Evolutionary conservation across 1,140 invertebrate genomes (phyloP).

Genomic region (Drosophila bocqueti): DNA sequence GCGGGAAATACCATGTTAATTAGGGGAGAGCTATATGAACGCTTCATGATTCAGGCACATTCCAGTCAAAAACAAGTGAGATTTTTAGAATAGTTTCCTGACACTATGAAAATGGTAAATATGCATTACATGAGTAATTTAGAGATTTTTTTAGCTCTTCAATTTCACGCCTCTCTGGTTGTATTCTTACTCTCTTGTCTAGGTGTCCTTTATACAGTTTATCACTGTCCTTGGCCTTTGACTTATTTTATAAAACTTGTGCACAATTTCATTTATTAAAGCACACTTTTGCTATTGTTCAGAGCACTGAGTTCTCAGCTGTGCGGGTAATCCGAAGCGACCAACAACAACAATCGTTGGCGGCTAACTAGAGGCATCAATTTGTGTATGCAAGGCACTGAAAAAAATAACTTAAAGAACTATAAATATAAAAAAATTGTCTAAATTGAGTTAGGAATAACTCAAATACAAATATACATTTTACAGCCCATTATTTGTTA

Average conservation of each 20-base stretch:
- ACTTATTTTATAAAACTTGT: slow-evolving; percentile 30
- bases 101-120: background rate
- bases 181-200: background rate
- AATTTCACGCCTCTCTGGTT: background rate
- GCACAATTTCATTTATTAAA: slow-evolving; percentile 34
- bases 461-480: background rate
- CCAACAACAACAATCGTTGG: slow-evolving; percentile 18
- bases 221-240: slow-evolving; percentile 5
- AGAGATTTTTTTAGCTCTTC: background rate
- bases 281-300: slow-evolving; percentile 19
- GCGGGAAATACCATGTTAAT: slow-evolving; percentile 12
- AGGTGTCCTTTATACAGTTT: background rate
- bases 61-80: background rate
- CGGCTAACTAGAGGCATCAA: slow-evolving; percentile 25
- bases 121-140: too few relatives aligned
- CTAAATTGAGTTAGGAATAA: background rate
- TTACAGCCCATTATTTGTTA: background rate
- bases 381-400: slow-evolving; percentile 15
- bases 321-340: slow-evolving; percentile 42
- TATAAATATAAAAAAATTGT: too few relatives aligned
- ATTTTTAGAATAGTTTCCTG: background rate
- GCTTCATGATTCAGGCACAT: slow-evolving; percentile 6
- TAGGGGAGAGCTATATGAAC: slow-evolving; percentile 9
- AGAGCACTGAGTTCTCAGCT: slow-evolving; percentile 16
- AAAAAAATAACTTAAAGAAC: background rate